phyloP scores from a whole-genome alignment of 2,797 vertebrate species.

The Spheniscus humboldti region DNA sequence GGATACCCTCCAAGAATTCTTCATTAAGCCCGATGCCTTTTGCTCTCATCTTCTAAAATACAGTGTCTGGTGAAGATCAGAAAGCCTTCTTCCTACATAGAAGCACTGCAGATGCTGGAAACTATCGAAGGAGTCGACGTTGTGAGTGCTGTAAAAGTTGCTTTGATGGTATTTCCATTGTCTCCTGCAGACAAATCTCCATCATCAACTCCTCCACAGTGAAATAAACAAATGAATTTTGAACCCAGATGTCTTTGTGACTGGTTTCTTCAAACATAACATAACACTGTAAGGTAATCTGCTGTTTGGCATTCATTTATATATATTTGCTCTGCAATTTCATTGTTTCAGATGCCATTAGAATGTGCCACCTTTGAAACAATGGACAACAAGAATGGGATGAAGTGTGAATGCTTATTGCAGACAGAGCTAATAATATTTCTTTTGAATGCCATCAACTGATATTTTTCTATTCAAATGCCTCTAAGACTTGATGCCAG shows the following conservation, averaged over 20 bases:
- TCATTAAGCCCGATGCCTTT: conserved; percentile 16
- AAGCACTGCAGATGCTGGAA: conserved; percentile 16
- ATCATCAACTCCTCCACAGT: conserved; percentile 55
- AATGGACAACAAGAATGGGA: conserved; percentile 55
- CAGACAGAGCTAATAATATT: conserved; percentile 61
- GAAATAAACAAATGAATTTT: conserved; percentile 20
- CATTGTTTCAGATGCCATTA: conserved; percentile 63
- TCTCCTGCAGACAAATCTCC: conserved; percentile 62
- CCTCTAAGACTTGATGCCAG: not conserved
- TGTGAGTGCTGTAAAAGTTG: not conserved
- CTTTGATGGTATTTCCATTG: conserved; percentile 7
- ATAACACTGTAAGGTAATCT: not conserved
- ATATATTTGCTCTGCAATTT: conserved; percentile 58
- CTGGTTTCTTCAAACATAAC: conserved; percentile 38
- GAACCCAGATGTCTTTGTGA: not conserved
- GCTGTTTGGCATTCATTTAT: conserved; percentile 42
- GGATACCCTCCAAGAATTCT: conserved; percentile 44
- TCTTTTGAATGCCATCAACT: conserved; percentile 58
- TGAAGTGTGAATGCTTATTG: conserved; percentile 44
- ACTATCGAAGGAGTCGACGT: not conserved
- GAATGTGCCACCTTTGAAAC: conserved; percentile 52
- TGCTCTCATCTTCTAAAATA: conserved; percentile 19
- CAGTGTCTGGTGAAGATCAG: not conserved
- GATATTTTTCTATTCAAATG: conserved; percentile 40
- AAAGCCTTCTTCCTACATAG: conserved; percentile 52